Evolutionary conservation across 2,797 vertebrate genomes (phyloP).

Genomic region (Rhincodon typus): DNA sequence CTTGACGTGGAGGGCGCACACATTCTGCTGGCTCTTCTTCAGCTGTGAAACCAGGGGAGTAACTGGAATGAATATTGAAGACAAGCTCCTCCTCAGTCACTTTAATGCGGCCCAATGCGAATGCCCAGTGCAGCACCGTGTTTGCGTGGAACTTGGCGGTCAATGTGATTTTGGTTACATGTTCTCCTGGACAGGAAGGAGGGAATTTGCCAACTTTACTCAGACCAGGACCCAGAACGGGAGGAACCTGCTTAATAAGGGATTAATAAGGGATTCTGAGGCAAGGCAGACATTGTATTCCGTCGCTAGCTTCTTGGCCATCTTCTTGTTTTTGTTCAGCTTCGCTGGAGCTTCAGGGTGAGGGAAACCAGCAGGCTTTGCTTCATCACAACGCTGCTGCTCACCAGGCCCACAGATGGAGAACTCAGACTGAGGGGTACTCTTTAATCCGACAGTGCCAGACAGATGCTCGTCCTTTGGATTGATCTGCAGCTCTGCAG

Average conservation of each 20-base stretch:
- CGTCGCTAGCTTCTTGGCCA: slow-evolving; percentile 95
- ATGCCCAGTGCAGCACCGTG: slow-evolving; percentile 89
- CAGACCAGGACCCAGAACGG: slow-evolving; percentile 88
- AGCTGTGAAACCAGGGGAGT: slow-evolving; percentile 77
- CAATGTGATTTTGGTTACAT: slow-evolving; percentile 89
- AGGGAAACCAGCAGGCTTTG: slow-evolving; percentile 83
- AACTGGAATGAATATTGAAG: slow-evolving; percentile 77
- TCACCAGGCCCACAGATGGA: too few species aligned
- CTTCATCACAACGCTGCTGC: slow-evolving; percentile 49
- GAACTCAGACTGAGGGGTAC: too few species aligned
- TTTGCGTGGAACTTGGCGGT: slow-evolving; percentile 99
- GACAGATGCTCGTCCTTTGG: too few species aligned
- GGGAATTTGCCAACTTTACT: slow-evolving; percentile 96
- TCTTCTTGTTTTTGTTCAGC: slow-evolving; percentile 94
- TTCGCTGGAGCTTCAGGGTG: slow-evolving; percentile 96
- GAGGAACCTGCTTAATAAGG: slow-evolving; percentile 94
- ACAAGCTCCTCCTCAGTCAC: slow-evolving; percentile 93
- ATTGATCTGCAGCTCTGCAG: too few species aligned
- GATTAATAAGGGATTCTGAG: slow-evolving; percentile 95
- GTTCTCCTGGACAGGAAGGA: slow-evolving; percentile 97
- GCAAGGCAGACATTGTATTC: slow-evolving; percentile 96
- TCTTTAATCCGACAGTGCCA: too few species aligned
- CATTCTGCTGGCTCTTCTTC: slow-evolving; percentile 99
- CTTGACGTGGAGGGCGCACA: slow-evolving; percentile 88
- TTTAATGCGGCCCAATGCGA: slow-evolving; percentile 87